These are phyloP conservation scores for Geotrupes spiniger DNA, from an alignment of 2,888 invertebrate species.

Conservation along the genomic window DNA sequence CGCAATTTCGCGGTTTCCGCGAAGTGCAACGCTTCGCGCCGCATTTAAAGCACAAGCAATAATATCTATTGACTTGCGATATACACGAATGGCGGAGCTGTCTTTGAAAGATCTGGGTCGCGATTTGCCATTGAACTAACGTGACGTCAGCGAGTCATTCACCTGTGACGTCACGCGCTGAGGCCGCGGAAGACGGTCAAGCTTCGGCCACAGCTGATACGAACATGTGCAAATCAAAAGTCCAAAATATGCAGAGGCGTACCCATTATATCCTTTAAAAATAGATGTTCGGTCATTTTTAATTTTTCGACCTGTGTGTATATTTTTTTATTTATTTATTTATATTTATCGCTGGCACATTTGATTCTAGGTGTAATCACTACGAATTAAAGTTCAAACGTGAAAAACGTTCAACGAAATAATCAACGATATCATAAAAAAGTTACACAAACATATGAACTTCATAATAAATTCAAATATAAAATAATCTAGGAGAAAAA, in stretches of 20 bases:
- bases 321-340: too few species aligned
- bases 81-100: constrained; percentile 18
- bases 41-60: neutral
- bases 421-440: too few species aligned
- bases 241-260: constrained; percentile 28
- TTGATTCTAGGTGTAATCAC: too few species aligned
- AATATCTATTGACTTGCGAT: constrained; percentile 16
- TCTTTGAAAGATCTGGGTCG: constrained; percentile 47
- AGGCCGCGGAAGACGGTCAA: constrained; percentile 45
- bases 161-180: constrained; percentile 50
- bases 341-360: too few species aligned
- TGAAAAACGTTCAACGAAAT: too few species aligned
- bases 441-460: too few species aligned
- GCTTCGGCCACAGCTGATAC: constrained; percentile 38
- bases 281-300: neutral
- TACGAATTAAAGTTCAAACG: too few species aligned
- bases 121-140: constrained; percentile 54
- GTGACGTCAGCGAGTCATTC: constrained; percentile 51
- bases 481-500: too few species aligned
- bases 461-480: too few species aligned
- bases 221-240: constrained; percentile 32
- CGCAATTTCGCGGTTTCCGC: neutral
- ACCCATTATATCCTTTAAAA: constrained; percentile 4
- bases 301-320: too few species aligned
- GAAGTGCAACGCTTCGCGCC: neutral